Base-by-base conservation (phyloP, 23 tunicate species). In the Phallusia fumigata region DNA sequence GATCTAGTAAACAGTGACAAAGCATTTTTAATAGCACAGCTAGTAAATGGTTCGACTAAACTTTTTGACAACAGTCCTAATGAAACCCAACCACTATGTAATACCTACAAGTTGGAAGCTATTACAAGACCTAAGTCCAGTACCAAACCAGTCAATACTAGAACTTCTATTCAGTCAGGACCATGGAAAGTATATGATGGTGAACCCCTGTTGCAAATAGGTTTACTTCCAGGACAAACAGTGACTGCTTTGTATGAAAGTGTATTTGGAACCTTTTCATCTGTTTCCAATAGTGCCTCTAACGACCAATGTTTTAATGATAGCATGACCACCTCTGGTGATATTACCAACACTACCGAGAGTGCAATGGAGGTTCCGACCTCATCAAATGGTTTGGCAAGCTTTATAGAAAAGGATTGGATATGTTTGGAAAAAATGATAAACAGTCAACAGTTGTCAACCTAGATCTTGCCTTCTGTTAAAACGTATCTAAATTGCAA, bases 171-270 rank as follows among this genome's bases (percentile, higher is more conserved):
- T 58, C 28, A 21, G 11, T 22, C 28, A 21, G 69, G 69, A 24
- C 69, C 69, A 58, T 58, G 69, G 69, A 58, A 58, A 58, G 69
- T 58, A 3, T 58, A 58, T 24, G 28, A 58, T 58, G 69, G 69
- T 21, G 28, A 58, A 58, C 28, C 28, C 13, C 28, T 58, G 28
- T 21, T 21, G 26, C 69, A 58, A 58, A 58, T 58, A 21, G 69
- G 69, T 24, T 24, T 21, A 58, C 69, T 58, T 24, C 26, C 26
- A 21, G 69, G 69, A 13, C 69, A 58, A 24, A 6, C 15, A 6
- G 3, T 58, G 16, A 22, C 26, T 21, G 28, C 11, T 58, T 58
- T 58, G 69, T 16, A 58, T 24, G 28, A 58, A 58, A 58, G 69
- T 58, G 26, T 58, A 58, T 6, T 58, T 11, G 28, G 28, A 58